These are phyloP conservation scores for Drosophila tropicalis DNA, from an alignment of 1,140 invertebrate species.

Conservation along the genomic window DNA sequence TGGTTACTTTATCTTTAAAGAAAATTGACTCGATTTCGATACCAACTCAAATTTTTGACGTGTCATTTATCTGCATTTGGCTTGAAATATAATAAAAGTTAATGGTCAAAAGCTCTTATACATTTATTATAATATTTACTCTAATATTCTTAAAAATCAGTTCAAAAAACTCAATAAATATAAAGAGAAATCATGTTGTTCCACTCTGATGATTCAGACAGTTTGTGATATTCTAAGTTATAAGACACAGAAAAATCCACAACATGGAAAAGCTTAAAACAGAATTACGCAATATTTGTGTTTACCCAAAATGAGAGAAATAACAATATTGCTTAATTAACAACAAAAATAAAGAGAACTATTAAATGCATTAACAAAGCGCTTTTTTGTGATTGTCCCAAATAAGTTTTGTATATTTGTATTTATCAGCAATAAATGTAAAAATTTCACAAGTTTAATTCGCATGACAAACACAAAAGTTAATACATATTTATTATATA, in stretches of 20 bases:
- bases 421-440: constrained; percentile 46
- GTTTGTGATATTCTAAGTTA: not conserved
- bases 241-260: not conserved
- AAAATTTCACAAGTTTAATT: constrained; percentile 65
- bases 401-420: constrained; percentile 27
- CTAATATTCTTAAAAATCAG: no score
- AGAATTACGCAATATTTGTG: not conserved
- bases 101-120: no score
- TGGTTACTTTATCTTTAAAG: no score
- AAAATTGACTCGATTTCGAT: no score
- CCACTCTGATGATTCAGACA: no score
- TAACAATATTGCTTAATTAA: constrained; percentile 25
- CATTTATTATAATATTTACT: no score
- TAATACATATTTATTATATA: constrained; percentile 17
- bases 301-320: constrained; percentile 3
- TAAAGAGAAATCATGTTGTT: not conserved
- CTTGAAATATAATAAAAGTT: no score
- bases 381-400: not conserved
- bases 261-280: not conserved
- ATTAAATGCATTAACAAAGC: constrained; percentile 7
- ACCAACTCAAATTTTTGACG: no score
- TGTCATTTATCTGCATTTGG: no score
- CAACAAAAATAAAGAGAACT: constrained; percentile 21
- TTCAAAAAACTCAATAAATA: not conserved
- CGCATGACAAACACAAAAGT: constrained; percentile 63